These are phyloP conservation scores for Pseudachorutes palmiensis DNA, from an alignment of 1,140 invertebrate species.

Conservation along the genomic window DNA sequence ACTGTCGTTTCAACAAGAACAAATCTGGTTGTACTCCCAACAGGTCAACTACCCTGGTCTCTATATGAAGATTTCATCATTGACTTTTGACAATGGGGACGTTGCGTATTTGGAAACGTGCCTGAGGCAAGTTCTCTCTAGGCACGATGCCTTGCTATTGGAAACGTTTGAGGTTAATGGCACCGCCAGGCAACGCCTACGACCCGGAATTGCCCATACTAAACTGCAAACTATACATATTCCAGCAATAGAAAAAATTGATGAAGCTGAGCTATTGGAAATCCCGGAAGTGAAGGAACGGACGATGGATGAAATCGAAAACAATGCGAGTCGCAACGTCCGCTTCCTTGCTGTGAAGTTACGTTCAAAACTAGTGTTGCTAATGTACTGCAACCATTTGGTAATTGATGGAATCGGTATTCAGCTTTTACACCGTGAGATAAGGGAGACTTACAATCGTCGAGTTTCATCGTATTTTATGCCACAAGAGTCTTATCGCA, in stretches of 20 bases:
- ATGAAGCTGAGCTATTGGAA: neutral
- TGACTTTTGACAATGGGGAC: neutral
- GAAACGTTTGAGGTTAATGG: neutral
- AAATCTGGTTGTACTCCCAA: constrained; percentile 1
- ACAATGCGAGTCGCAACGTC: too few species aligned
- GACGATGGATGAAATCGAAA: too few species aligned
- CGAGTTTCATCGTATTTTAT: neutral
- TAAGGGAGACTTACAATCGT: neutral
- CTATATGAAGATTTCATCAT: neutral
- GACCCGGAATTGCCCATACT: neutral
- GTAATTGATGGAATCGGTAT: neutral
- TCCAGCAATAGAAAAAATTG: neutral
- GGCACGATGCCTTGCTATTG: neutral
- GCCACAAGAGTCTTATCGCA: neutral
- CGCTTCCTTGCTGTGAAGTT: too few species aligned
- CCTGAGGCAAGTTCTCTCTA: neutral
- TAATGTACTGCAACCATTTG: neutral
- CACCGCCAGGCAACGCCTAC: neutral
- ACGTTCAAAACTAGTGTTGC: too few species aligned
- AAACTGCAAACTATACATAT: neutral
- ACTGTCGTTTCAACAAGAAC: neutral
- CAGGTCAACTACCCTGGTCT: constrained; percentile 1
- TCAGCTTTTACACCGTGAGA: neutral
- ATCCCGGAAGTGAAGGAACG: constrained; percentile 1
- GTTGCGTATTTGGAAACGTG: neutral